Percentiles rank a stretch among this genome's conserved stretches.
phyloP scores from a whole-genome alignment of 2,797 vertebrate species.

The Euthynnus affinis region DNA sequence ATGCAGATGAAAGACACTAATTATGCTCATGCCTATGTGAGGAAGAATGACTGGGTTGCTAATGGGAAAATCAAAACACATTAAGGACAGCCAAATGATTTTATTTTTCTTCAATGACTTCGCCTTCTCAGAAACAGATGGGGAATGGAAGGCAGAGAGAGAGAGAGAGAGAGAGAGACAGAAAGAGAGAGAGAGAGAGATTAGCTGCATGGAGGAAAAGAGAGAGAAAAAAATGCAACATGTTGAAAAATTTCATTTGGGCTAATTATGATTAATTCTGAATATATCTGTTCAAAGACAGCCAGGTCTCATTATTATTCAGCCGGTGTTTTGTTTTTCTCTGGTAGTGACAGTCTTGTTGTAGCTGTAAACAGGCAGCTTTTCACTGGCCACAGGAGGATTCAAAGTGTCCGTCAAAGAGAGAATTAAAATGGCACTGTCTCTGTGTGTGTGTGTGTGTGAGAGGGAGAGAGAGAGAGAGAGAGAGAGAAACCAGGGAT shows the following conservation, averaged over 20 bases:
- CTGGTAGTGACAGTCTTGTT: slow-evolving; percentile 41
- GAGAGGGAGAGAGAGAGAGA: too few relatives aligned
- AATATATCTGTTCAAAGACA: slow-evolving; percentile 55
- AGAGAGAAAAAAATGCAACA: slow-evolving; percentile 47
- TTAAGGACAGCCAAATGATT: slow-evolving; percentile 81
- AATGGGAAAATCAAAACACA: slow-evolving; percentile 87
- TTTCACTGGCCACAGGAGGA: slow-evolving; percentile 7
- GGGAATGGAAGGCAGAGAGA: slow-evolving; percentile 45
- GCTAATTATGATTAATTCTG: slow-evolving; percentile 75
- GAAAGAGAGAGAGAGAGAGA: slow-evolving; percentile 33
- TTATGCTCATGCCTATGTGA: slow-evolving; percentile 75
- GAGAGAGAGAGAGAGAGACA: too few relatives aligned
- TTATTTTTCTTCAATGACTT: slow-evolving; percentile 78
- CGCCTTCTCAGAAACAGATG: slow-evolving; percentile 73
- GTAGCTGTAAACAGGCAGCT: slow-evolving; percentile 47
- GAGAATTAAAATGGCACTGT: slow-evolving; percentile 21
- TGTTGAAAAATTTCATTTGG: slow-evolving; percentile 66
- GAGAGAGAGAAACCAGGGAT: neutral
- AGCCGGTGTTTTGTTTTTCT: slow-evolving; percentile 40
- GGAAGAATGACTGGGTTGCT: slow-evolving; percentile 80
- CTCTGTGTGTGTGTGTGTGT: neutral
- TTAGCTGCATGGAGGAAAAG: slow-evolving; percentile 21
- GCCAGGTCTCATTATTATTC: slow-evolving; percentile 63
- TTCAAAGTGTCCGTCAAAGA: slow-evolving; percentile 48
- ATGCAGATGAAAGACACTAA: slow-evolving; percentile 85